Evolutionary conservation across 2,888 invertebrate genomes (phyloP).

Genomic region (Lithosia quadra): DNA sequence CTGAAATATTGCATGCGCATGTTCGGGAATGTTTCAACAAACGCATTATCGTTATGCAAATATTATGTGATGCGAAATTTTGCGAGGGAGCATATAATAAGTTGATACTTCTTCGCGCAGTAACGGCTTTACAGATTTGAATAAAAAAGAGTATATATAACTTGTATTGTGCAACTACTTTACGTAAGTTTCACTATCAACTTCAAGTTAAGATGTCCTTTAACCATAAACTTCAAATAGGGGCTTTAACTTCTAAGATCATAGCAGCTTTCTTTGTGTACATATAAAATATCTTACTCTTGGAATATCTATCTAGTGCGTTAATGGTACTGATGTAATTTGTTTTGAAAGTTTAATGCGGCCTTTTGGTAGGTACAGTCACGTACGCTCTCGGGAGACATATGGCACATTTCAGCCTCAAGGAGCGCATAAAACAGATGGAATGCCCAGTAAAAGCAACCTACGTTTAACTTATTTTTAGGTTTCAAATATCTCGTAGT

Average conservation of each 20-base stretch:
- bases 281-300: neutral
- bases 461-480: conserved; percentile 48
- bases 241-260: neutral
- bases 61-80: neutral
- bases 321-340: conserved; percentile 39
- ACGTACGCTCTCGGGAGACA: conserved; percentile 40
- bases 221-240: conserved; percentile 4
- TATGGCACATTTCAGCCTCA: conserved; percentile 40
- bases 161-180: neutral
- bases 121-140: neutral
- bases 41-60: conserved; percentile 2
- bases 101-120: neutral
- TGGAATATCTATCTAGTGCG: conserved; percentile 9
- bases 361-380: conserved; percentile 32
- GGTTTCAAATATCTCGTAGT: conserved; percentile 37
- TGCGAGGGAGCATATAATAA: neutral
- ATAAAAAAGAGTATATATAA: neutral
- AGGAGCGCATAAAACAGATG: conserved; percentile 49
- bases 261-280: neutral
- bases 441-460: conserved; percentile 44
- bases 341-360: conserved; percentile 33
- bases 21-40: neutral
- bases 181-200: neutral
- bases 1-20: neutral
- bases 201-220: conserved; percentile 1